Evolutionary conservation across 2,797 vertebrate genomes (phyloP).

Genomic region (Psittacula derbiana): DNA sequence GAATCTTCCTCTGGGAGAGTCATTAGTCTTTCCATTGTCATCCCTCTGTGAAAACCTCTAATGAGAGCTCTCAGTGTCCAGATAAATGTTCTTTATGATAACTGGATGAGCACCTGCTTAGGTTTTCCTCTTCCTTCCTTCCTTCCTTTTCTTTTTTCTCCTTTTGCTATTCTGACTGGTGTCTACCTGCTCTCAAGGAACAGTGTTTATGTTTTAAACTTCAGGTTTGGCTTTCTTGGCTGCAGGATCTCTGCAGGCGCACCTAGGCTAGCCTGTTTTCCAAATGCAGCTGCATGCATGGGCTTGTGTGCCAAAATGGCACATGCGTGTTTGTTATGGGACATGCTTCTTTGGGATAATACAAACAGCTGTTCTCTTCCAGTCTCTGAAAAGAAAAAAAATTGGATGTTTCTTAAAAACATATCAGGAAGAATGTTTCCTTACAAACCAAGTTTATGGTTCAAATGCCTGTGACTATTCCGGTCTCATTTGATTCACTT

Average conservation of each 20-base stretch:
- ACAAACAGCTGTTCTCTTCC: conserved; percentile 8
- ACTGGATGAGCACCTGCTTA: background rate
- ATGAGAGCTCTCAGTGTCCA: background rate
- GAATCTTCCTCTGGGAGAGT: background rate
- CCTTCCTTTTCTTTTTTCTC: background rate
- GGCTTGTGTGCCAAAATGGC: conserved; percentile 14
- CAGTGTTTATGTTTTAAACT: background rate
- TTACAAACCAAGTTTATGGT: conserved; percentile 11
- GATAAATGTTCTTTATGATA: background rate
- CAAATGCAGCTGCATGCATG: conserved; percentile 45
- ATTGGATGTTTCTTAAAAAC: background rate
- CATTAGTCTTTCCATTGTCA: background rate
- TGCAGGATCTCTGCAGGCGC: background rate
- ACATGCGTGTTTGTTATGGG: background rate
- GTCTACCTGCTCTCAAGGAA: background rate
- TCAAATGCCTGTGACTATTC: conserved; percentile 24
- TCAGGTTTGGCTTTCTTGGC: background rate
- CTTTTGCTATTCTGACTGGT: background rate
- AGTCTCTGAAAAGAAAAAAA: conserved; percentile 56
- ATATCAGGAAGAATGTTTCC: background rate
- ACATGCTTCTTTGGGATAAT: background rate
- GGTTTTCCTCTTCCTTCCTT: background rate
- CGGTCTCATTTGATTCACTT: conserved; percentile 14
- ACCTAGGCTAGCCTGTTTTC: conserved; percentile 6
- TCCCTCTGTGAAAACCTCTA: background rate